Conservation (phyloP, 2,797 vertebrate species). For the Sebastes trivittatus region DNA sequence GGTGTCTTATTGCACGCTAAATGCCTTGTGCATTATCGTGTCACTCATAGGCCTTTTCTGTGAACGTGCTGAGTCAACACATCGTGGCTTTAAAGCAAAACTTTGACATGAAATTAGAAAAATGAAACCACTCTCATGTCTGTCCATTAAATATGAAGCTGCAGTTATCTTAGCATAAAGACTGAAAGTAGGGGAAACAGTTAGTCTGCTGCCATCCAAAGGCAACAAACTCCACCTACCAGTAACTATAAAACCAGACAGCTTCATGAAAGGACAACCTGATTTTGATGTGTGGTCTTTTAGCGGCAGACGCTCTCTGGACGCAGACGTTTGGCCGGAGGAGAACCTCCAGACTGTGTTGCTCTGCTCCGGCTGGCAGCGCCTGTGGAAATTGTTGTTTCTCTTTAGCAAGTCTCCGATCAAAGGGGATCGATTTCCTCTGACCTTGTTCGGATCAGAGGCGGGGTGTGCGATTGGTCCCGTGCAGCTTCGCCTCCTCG, state of each 20-base stretch:
- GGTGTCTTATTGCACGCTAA: no score
- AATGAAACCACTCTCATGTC: neutral
- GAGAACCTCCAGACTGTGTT: conserved; percentile 17
- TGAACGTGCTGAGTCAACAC: neutral
- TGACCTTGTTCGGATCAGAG: conserved; percentile 73
- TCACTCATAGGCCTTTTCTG: no score
- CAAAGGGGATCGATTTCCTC: conserved; percentile 58
- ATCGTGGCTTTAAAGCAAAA: neutral
- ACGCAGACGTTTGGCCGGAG: neutral
- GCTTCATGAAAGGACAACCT: neutral
- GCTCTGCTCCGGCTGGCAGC: neutral
- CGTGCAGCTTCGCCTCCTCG: conserved; percentile 19
- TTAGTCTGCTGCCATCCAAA: neutral
- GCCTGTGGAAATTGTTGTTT: conserved; percentile 43
- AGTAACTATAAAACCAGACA: neutral
- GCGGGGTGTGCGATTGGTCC: conserved; percentile 5
- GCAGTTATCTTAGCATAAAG: neutral
- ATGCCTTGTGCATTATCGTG: no score
- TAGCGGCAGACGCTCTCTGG: neutral
- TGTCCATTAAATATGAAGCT: neutral
- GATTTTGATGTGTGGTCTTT: neutral
- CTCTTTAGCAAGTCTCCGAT: conserved; percentile 48
- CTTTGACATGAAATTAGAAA: no score
- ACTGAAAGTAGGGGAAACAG: neutral
- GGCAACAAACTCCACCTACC: no score